phyloP scores from a whole-genome alignment of 2,797 vertebrate species.

The Sebastolobus altivelis region DNA sequence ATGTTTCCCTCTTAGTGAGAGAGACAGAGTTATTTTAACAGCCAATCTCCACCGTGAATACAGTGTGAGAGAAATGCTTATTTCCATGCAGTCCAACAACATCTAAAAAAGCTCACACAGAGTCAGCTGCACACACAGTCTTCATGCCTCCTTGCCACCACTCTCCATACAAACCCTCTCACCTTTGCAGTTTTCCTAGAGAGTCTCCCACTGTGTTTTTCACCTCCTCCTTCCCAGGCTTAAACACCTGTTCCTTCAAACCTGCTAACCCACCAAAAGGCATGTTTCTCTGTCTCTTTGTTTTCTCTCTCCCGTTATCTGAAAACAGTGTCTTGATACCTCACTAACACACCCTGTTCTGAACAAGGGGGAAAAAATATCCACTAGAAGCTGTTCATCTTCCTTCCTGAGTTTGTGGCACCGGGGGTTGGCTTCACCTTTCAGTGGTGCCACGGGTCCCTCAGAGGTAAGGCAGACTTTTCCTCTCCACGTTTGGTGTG shows the following conservation, averaged over 20 bases:
- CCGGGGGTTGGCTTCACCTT: constrained; percentile 60
- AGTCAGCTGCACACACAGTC: neutral
- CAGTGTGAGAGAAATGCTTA: neutral
- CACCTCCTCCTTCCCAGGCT: constrained; percentile 93
- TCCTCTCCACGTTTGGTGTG: constrained; percentile 30
- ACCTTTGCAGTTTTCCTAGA: constrained; percentile 95
- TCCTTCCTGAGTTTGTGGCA: constrained; percentile 68
- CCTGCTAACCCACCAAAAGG: constrained; percentile 89
- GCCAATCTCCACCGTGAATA: neutral
- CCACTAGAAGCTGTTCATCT: constrained; percentile 77
- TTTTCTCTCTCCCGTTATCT: constrained; percentile 10
- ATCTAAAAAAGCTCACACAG: constrained; percentile 8
- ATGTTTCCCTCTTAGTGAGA: constrained; percentile 13
- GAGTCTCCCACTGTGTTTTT: constrained; percentile 91
- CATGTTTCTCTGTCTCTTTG: constrained; percentile 81
- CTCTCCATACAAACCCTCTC: constrained; percentile 72
- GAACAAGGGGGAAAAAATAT: constrained; percentile 31
- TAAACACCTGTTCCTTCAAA: constrained; percentile 91
- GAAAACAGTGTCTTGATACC: constrained; percentile 39
- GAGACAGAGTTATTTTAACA: neutral
- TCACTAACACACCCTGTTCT: constrained; percentile 49
- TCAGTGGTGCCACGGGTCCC: constrained; percentile 57
- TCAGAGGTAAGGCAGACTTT: constrained; percentile 59
- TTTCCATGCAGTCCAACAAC: neutral
- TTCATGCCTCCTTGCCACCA: constrained; percentile 1